These are phyloP conservation scores for Pseudoatta argentina DNA, from an alignment of 1,140 invertebrate species.

Conservation along the genomic window DNA sequence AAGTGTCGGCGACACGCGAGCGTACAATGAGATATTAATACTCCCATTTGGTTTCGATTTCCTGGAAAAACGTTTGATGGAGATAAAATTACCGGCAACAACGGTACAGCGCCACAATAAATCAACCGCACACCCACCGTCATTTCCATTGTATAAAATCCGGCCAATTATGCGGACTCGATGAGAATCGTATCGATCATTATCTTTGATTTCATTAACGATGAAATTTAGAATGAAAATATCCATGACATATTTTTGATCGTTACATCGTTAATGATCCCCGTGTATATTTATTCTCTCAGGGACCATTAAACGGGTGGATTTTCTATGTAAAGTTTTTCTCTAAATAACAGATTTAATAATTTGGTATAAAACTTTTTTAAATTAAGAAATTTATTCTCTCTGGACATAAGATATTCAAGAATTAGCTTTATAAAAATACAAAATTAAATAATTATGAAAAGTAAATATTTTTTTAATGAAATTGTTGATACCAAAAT, in stretches of 20 bases:
- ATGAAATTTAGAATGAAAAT: constrained; percentile 60
- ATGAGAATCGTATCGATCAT: constrained; percentile 59
- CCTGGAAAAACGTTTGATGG: constrained; percentile 85
- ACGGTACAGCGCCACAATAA: constrained; percentile 80
- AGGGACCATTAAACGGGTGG: not conserved
- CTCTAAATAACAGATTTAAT: constrained; percentile 7
- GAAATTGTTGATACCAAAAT: not conserved
- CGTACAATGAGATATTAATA: constrained; percentile 86
- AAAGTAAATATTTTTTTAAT: not conserved
- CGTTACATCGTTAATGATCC: constrained; percentile 46
- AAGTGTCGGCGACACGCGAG: constrained; percentile 82
- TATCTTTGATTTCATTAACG: constrained; percentile 65
- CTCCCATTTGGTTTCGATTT: constrained; percentile 85
- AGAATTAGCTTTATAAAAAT: not conserved
- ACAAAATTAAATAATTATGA: not conserved
- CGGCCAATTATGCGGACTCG: constrained; percentile 64
- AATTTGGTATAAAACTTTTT: not conserved
- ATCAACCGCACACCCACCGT: constrained; percentile 73
- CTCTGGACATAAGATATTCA: not conserved
- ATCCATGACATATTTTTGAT: constrained; percentile 59
- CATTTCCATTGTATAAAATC: constrained; percentile 63
- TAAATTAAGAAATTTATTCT: constrained; percentile 19
- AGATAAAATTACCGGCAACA: constrained; percentile 84
- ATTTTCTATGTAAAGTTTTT: constrained; percentile 1
- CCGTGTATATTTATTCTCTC: constrained; percentile 22